Evolutionary conservation across 2,888 invertebrate genomes (phyloP).

Genomic region (Tachina lurida): DNA sequence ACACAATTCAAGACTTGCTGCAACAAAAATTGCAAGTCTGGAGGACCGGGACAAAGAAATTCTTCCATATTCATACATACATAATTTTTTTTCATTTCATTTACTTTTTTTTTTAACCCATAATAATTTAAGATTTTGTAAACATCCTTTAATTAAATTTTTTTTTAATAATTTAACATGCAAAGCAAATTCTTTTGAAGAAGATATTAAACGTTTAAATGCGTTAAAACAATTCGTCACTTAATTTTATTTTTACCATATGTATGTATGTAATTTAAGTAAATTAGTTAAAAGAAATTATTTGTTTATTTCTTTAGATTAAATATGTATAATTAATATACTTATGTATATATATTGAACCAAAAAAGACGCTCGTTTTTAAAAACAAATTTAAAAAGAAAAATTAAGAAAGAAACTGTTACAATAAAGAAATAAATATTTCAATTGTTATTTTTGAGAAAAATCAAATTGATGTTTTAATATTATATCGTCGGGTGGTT

Average conservation of each 20-base stretch:
- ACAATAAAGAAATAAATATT: conserved; percentile 61
- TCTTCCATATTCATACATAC: conserved; percentile 2
- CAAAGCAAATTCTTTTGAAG: conserved; percentile 13
- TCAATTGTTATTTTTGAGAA: conserved; percentile 69
- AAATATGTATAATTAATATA: conserved; percentile 42
- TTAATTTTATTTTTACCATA: conserved; percentile 24
- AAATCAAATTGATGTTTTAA: not conserved
- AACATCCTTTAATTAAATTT: conserved; percentile 34
- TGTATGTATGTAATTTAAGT: conserved; percentile 40
- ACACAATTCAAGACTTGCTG: no score
- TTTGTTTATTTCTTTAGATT: conserved; percentile 53
- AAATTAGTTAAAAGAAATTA: conserved; percentile 58
- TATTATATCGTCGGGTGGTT: no score
- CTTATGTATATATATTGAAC: no score
- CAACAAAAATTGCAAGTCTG: no score
- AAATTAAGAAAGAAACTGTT: conserved; percentile 57
- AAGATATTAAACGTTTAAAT: conserved; percentile 14
- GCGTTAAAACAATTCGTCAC: conserved; percentile 34
- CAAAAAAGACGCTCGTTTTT: conserved; percentile 71
- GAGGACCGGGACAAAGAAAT: not conserved
- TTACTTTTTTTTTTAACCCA: not conserved
- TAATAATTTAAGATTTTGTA: conserved; percentile 49
- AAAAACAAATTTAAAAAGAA: conserved; percentile 31
- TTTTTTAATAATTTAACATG: conserved; percentile 25
- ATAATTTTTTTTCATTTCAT: conserved; percentile 9